Evolutionary conservation across 2,797 vertebrate species (phyloP), one percentile per base, ranked within the genome.

Genomic region (Neosilurus mollespiculum): DNA sequence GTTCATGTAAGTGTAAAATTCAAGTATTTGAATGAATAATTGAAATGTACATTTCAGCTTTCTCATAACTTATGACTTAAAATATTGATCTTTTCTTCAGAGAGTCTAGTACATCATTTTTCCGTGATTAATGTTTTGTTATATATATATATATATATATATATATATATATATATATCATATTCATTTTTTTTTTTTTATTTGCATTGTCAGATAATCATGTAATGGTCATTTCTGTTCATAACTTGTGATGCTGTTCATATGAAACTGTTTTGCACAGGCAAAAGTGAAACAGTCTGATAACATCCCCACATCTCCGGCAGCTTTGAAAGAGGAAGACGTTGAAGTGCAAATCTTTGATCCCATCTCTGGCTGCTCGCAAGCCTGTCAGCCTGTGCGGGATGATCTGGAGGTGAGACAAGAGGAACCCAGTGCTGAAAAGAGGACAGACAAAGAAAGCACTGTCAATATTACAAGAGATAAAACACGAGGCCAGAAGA

Each of bases 371-470:
- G 49, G 12, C 51, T n/a, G 22, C 24, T 53, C 37, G 20, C n/a
- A 71, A 59, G 37, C 53, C 53, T 65, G 66, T 66, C 59, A 66
- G 26, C 12, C 83, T 37, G 24, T 18, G 67, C 24, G 56, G 79
- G 78, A 61, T 18, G 72, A 66, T 26, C 37, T n/a, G 11, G 66
- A 73, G 69, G 73, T 65, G 69, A 85, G 72, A 67, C 72, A 83
- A 69, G 84, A 70, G 61, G 79, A 81, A 65, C 56, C 22, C 18
- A 80, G 22, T 20, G 69, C 20, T 64, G 62, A 83, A 34, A 65
- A 81, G 80, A 75, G 64, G n/a, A 11, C 5, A 7, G 71, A 82
- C 65, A 81, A 84, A 71, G 12, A 65, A 2, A n/a, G 18, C 10
- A 34, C 70, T 56, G 67, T 53, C 56, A 58, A 34, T 56, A 69